Base-by-base conservation (phyloP, 2,797 vertebrate genomes). In the Clangula hyemalis region DNA sequence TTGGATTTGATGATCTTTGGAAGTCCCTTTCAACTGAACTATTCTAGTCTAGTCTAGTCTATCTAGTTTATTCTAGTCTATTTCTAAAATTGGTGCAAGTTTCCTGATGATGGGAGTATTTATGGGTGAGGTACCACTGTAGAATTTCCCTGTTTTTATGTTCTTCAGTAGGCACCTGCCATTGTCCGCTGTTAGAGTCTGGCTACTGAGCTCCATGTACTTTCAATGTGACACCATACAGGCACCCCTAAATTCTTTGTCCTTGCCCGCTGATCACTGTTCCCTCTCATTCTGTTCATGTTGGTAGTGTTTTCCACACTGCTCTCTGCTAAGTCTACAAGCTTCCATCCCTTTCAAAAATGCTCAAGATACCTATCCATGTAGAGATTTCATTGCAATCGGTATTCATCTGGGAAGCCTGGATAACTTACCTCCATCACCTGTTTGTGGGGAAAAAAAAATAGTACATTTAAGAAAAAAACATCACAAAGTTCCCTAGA, bases 371-470 rank as follows among this genome's bases (percentile, higher is more conserved):
- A 36, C 57, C 25, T 86, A 27, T 11, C 32, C 25, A 30, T 30
- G 34, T 69, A 51, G 5, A 68, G 43, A 38, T n/a, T 68, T 81
- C 36, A 43, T 32, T 61, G 21, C 34, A 62, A 17, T 82, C n/a
- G 19, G 11, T 41, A 36, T 85, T 78, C 25, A 39, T 7, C 4
- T 69, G 38, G 28, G 51, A 89, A 83, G 34, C 32, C 13, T 65
- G 49, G 17, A 16, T 24, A 66, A 75, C 79, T 82, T 79, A 61
- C 27, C 30, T 7, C 7, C 24, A 21, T 93, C 20, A 25, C 51
- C 36, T 84, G 1, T 78, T 69, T 32, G 1, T 6, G 28, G 13
- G n/a, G 30, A 0, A 13, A 0, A 65, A 0, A 65, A 56, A 72
- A 17, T 11, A 68, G 3, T 20, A 24, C 57, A 30, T 25, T 57